Base-by-base conservation (phyloP, 1,140 invertebrate genomes). In the Hylaeus anthracinus region DNA sequence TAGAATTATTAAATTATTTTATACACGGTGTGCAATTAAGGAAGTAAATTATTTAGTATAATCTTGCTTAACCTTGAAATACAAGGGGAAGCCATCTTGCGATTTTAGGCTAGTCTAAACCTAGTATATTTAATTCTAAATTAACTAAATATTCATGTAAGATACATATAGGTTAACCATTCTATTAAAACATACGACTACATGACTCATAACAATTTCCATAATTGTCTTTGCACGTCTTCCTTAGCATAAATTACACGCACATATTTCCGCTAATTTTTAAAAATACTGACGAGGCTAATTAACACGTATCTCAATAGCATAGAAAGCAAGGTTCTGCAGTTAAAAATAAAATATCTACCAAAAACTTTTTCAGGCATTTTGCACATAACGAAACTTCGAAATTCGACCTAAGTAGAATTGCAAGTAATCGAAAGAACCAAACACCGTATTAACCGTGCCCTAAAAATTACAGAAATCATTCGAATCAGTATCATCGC, bases 81-180 rank as follows among this genome's bases (percentile, higher is more conserved):
- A 26, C 10, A 6, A 78, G 37, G 63, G 1, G 37, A 37, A 55
- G 66, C 39, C 56, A 56, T 61, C 14, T 74, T 56, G 1, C 12
- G 5, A 45, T 26, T 63, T 77, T 70, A 15, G 14, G 26, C 45
- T 12, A 70, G 45, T 10, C 14, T 53, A 8, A 55, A 72, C 48
- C 65, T 37, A 45, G 65, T 14, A 48, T 70, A 43, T 1, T 72
- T 15, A 8, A 37, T 64, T 37, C 12, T 26, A 51, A 41, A 65
- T 58, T 39, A 6, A 56, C 12, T 8, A n/a, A 43, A n/a, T 58
- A 26, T 45, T 65, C 55, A n/a, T 51, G 53, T 4, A 10, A 56
- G 65, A 65, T 41, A 12, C 10, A 48, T 8, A 6, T 48, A 72
- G 76, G 26, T 79, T 79, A 72, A 55, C 39, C n/a, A 64, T 72